phyloP scores from a whole-genome alignment of 1,140 invertebrate genomes.

The Laupala kohalensis region DNA sequence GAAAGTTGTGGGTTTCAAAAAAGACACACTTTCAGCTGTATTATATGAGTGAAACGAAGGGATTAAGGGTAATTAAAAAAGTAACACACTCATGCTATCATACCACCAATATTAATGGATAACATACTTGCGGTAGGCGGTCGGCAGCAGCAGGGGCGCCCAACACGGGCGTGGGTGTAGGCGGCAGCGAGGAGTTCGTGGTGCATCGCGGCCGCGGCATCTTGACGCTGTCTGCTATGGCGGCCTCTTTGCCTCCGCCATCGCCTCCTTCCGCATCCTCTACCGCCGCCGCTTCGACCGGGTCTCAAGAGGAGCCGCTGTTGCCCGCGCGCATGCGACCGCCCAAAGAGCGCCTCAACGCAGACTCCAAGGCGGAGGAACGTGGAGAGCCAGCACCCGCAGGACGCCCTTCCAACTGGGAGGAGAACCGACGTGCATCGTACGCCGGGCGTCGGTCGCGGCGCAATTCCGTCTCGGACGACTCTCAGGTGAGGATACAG shows the following conservation, averaged over 20 bases:
- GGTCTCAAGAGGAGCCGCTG: constrained; percentile 31
- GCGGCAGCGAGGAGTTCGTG: constrained; percentile 37
- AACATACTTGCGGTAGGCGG: no score
- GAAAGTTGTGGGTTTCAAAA: no score
- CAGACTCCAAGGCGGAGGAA: constrained; percentile 48
- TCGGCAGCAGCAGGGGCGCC: no score
- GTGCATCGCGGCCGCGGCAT: constrained; percentile 65
- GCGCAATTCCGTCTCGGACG: constrained; percentile 71
- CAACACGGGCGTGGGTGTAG: no score
- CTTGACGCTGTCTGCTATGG: constrained; percentile 58
- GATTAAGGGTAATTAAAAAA: no score
- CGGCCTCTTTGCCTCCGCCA: no score
- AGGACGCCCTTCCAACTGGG: constrained; percentile 72
- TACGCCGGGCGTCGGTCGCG: constrained; percentile 69
- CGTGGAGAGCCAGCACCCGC: constrained; percentile 45
- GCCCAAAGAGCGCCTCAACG: constrained; percentile 44
- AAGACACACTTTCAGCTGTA: no score
- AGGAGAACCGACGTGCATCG: constrained; percentile 48
- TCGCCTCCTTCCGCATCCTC: no score
- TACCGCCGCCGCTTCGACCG: no score
- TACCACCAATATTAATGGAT: no score
- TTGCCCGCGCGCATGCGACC: constrained; percentile 39
- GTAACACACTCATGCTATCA: no score
- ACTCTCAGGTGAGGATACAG: constrained; percentile 55
- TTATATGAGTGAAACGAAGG: no score